Base-by-base conservation (phyloP, 2,888 invertebrate genomes). In the Merodon equestris region DNA sequence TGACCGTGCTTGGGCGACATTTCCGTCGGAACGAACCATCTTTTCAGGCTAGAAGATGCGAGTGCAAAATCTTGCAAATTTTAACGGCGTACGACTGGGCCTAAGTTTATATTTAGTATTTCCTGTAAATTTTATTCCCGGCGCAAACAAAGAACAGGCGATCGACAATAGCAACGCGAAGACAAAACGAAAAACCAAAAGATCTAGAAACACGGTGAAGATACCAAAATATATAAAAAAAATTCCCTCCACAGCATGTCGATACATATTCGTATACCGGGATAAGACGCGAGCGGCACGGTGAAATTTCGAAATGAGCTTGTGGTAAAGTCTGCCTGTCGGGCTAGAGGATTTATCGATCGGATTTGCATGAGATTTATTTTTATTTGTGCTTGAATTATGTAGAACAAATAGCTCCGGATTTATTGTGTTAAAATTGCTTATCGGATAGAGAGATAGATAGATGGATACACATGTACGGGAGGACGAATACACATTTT, bases 321-420 rank as follows among this genome's bases (percentile, higher is more conserved):
- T 75, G 63, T 58, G 61, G 27, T 47, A n/a, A 15, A 47, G 19
- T 4, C 56, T 18, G 42, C 27, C 45, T 64, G 70, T 48, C 75
- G n/a, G 51, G 45, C 9, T 14, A n/a, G 60, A 40, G 68, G 47
- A 70, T 60, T 70, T 70, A 60, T 70, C 47, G 58, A 70, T 53
- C 34, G 68, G 53, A 70, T 70, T 70, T 54, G 45, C 17, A 40
- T 47, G 27, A 38, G 60, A 60, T 47, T 70, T 70, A 60, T 60
- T 70, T 70, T 60, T 45, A 60, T 66, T 66, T 56, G 48, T 56
- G 36, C 27, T 66, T 45, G 40, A 48, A 19, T 70, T 19, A 60
- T 70, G 40, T 54, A 47, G 68, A 70, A 68, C 58, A 68, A 68
- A 68, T 68, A 36, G 17, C 15, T 45, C 0, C 3, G 36, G 53